phyloP scores from a whole-genome alignment of 2,113 vertebrate genomes.

The Ophthalmolycus amberensis region DNA sequence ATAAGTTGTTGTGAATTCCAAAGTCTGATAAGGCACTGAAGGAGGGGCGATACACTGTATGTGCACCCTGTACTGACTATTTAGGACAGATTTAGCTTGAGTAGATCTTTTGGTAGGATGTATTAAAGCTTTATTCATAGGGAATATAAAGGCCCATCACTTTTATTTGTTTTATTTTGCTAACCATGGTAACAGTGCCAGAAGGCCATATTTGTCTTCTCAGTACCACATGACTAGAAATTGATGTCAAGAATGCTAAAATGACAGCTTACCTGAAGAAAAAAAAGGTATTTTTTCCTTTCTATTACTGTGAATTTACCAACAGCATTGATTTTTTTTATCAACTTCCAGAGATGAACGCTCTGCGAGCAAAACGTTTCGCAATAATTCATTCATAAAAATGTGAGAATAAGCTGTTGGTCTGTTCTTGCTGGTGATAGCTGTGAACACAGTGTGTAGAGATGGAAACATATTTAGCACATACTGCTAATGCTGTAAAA shows the following conservation, averaged over 20 bases:
- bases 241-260: neutral
- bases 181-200: neutral
- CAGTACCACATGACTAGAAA: neutral
- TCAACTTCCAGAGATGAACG: neutral
- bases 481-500: neutral
- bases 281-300: neutral
- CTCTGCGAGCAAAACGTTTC: neutral
- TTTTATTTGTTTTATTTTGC: neutral
- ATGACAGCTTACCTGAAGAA: neutral
- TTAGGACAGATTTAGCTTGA: neutral
- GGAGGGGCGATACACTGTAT: neutral
- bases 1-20: neutral
- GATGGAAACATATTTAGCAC: slow-evolving; percentile 31
- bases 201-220: neutral
- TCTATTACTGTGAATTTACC: neutral
- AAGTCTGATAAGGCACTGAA: neutral
- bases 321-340: neutral
- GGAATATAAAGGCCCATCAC: accelerated
- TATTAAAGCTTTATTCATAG: slow-evolving; percentile 3
- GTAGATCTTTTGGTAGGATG: neutral
- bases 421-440: neutral
- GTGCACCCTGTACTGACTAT: neutral
- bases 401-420: slow-evolving; percentile 18
- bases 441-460: neutral
- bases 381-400: slow-evolving; percentile 13